phyloP scores from a whole-genome alignment of 1,140 invertebrate genomes.

The Druon quercuslanigerum region DNA sequence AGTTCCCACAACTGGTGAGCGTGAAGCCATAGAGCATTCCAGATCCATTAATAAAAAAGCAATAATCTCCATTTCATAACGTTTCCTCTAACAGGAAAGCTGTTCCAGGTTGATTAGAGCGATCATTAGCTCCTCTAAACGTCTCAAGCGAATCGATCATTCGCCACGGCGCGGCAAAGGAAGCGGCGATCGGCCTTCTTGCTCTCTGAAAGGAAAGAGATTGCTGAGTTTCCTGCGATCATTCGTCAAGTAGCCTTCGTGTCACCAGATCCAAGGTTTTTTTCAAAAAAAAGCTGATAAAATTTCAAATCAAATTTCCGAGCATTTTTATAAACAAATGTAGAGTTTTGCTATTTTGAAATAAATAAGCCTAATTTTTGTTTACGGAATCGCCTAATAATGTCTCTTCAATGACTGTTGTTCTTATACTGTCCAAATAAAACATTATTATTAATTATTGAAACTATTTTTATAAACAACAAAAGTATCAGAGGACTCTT shows the following conservation, averaged over 20 bases:
- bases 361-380: too few species aligned
- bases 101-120: conserved; percentile 29
- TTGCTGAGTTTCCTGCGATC: conserved; percentile 20
- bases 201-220: conserved; percentile 20
- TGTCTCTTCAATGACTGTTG: too few species aligned
- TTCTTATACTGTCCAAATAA: too few species aligned
- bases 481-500: too few species aligned
- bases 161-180: conserved; percentile 23
- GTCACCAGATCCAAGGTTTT: conserved; percentile 40
- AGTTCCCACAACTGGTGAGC: not conserved
- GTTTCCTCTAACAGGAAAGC: not conserved
- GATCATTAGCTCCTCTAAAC: conserved; percentile 28
- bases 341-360: too few species aligned
- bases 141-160: conserved; percentile 30
- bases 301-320: too few species aligned
- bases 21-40: not conserved
- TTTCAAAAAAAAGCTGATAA: too few species aligned
- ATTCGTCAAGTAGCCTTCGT: conserved; percentile 32
- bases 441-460: too few species aligned
- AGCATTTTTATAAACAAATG: too few species aligned
- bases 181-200: conserved; percentile 18
- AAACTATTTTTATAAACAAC: too few species aligned
- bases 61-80: conserved; percentile 30
- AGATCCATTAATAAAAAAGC: conserved; percentile 18
- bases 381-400: too few species aligned